Conservation (phyloP, 2,113 vertebrate genomes). For the Rhynchopsitta pachyrhyncha region DNA sequence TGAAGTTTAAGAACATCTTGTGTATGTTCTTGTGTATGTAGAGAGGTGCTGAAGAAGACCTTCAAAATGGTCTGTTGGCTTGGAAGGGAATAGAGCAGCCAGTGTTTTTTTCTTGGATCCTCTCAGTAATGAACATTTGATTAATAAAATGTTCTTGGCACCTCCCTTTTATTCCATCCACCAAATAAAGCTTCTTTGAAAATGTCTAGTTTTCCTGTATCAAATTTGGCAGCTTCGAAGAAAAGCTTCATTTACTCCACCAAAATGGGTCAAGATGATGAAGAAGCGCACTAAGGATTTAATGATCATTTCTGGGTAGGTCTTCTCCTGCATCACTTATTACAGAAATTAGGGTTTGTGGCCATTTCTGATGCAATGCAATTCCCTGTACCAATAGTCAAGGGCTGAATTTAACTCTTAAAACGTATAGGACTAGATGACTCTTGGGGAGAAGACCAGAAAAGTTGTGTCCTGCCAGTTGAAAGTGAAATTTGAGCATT, state of each 20-base stretch:
- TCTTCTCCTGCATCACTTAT: not conserved
- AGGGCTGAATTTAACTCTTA: not conserved
- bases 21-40: not conserved
- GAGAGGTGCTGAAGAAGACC: not conserved
- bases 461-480: not conserved
- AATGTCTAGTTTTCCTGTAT: not conserved
- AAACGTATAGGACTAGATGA: not conserved
- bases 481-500: not conserved
- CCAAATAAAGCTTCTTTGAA: conserved; percentile 16
- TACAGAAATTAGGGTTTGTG: not conserved
- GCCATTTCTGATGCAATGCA: not conserved
- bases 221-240: not conserved
- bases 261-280: not conserved
- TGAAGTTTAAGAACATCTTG: conserved; percentile 40
- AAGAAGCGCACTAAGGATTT: not conserved
- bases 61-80: conserved; percentile 48
- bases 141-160: conserved; percentile 62
- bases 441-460: not conserved
- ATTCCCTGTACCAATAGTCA: not conserved
- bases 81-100: not conserved
- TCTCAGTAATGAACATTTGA: conserved; percentile 33
- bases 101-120: conserved; percentile 27
- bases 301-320: not conserved
- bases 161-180: conserved; percentile 17
- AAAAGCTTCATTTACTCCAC: not conserved